phyloP scores from a whole-genome alignment of 2,797 vertebrate species.

The Vireo griseus region DNA sequence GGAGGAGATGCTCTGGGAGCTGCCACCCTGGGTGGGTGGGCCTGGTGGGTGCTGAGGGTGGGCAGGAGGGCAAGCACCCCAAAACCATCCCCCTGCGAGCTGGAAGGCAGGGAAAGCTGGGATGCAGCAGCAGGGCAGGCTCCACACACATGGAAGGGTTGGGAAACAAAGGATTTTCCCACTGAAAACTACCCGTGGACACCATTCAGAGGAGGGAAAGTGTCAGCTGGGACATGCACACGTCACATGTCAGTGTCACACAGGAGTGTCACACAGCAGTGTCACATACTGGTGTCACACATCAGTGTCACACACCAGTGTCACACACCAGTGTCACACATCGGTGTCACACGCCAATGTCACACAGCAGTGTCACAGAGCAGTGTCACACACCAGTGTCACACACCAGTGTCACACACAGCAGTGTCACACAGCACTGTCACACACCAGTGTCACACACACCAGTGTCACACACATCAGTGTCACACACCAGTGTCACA shows the following conservation, averaged over 20 bases:
- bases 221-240: fast-evolving
- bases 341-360: no score
- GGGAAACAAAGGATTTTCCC: fast-evolving
- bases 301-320: no score
- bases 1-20: not conserved
- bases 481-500: no score
- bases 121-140: fast-evolving
- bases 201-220: fast-evolving
- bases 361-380: no score
- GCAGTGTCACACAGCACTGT: no score
- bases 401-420: no score
- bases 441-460: no score
- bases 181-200: fast-evolving
- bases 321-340: no score
- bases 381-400: no score
- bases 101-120: not conserved
- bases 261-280: no score
- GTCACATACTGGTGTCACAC: no score
- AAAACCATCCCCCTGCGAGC: fast-evolving
- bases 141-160: fast-evolving
- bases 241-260: not conserved
- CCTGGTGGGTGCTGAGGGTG: not conserved
- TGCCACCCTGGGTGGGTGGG: not conserved
- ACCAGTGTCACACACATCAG: no score
- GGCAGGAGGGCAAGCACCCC: not conserved